Evolutionary conservation across 2,797 vertebrate species (phyloP), one percentile per base, ranked within the genome.

Genomic region (Cirrhinus mrigala): DNA sequence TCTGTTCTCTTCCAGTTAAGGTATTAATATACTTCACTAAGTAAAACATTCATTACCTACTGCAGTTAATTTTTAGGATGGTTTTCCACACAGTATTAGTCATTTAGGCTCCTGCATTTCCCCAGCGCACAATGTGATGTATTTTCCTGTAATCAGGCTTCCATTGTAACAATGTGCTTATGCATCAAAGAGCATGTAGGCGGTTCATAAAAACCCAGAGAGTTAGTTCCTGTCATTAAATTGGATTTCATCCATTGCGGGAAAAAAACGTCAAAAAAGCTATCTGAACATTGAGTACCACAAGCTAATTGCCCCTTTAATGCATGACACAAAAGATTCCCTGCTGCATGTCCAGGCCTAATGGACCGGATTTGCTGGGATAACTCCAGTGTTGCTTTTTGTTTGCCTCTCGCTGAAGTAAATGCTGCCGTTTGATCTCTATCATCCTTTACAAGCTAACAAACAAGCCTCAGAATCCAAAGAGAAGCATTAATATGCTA

Each of bases 151-250:
- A 88, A 90, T 90, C 87, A 89, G 74, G 52, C 81, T 37, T 80
- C 88, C 75, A 89, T 89, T 90, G 88, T 88, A 86, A 86, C 86
- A 88, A 71, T 85, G 76, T 90, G 87, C 87, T 90, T 84, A 73
- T 87, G 88, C 88, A 87, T 87, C 81, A 90, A 88, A 89, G 87
- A 82, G 83, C 79, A 88, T 81, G 88, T 89, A 85, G 89, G 89
- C 68, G 85, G 88, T 84, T 84, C 68, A 87, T 88, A 87, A 88
- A 90, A 89, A 81, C 69, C 62, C 62, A 84, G 58, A 76, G 79
- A 86, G 85, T 88, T 86, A 84, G 87, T 90, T 89, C 85, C 87
- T 89, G 86, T 87, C 89, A 90, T 88, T 90, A 84, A 88, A 90
- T 81, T 90, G 85, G 85, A 89, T 89, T 90, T 88, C 79, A 87